phyloP scores from a whole-genome alignment of 2,797 vertebrate species.

The Taeniopygia guttata region DNA sequence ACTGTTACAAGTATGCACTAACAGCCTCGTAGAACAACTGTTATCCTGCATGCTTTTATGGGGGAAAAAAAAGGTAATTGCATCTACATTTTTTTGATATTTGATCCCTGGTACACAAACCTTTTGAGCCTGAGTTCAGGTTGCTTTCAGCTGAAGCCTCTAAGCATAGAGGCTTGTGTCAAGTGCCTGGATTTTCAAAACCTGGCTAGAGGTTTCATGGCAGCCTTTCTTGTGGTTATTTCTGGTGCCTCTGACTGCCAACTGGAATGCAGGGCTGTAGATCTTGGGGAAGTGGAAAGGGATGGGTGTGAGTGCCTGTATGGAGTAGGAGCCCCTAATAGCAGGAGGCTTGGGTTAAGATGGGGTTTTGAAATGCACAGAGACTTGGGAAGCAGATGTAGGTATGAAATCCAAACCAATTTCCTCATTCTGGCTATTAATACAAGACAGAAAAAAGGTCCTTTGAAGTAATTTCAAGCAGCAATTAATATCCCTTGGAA shows the following conservation, averaged over 20 bases:
- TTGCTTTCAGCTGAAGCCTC: neutral
- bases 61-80: neutral
- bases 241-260: constrained; percentile 42
- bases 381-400: constrained; percentile 26
- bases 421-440: constrained; percentile 23
- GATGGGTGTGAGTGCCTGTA: neutral
- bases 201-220: constrained; percentile 26
- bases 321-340: constrained; percentile 22
- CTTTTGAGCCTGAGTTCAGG: neutral
- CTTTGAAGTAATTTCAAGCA: constrained; percentile 52
- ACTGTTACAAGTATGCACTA: neutral
- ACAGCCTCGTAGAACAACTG: neutral
- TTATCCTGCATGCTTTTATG: neutral
- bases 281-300: constrained; percentile 33
- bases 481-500: constrained; percentile 8
- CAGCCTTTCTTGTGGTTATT: constrained; percentile 64
- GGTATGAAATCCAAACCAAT: constrained; percentile 13
- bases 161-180: constrained; percentile 7
- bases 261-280: neutral
- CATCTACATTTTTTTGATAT: neutral
- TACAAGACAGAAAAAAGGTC: neutral
- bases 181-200: constrained; percentile 10
- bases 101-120: neutral
- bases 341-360: constrained; percentile 7
- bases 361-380: neutral